Conservation (phyloP, 2,797 vertebrate species). For the Eurystomus glaucurus region DNA sequence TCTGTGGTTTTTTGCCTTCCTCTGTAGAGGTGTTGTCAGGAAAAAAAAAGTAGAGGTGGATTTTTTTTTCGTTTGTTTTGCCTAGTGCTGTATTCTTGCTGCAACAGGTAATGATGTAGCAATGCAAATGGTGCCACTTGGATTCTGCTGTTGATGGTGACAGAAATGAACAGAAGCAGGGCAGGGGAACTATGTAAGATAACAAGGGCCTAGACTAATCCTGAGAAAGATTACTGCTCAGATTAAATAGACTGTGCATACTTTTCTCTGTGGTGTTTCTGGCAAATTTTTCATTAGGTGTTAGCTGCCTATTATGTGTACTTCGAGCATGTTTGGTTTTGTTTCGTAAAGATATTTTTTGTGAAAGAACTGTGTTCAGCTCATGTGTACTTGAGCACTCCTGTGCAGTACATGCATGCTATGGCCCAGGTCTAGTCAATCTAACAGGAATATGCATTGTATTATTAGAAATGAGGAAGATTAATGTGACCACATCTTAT, state of each 20-base stretch:
- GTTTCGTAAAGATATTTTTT: neutral
- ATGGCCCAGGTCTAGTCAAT: accelerated
- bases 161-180: neutral
- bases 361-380: accelerated
- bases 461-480: neutral
- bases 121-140: neutral
- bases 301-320: neutral
- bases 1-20: neutral
- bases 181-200: neutral
- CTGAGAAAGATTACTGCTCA: neutral
- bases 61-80: neutral
- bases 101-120: neutral
- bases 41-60: neutral
- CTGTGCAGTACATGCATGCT: accelerated
- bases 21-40: neutral
- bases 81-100: constrained; percentile 13
- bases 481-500: neutral
- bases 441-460: neutral
- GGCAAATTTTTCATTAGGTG: neutral
- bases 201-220: neutral
- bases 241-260: neutral
- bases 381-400: neutral
- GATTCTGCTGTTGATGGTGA: neutral
- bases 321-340: neutral
- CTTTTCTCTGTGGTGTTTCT: neutral